phyloP scores from a whole-genome alignment of 2,888 invertebrate genomes.

The Priocnemis perturbator region DNA sequence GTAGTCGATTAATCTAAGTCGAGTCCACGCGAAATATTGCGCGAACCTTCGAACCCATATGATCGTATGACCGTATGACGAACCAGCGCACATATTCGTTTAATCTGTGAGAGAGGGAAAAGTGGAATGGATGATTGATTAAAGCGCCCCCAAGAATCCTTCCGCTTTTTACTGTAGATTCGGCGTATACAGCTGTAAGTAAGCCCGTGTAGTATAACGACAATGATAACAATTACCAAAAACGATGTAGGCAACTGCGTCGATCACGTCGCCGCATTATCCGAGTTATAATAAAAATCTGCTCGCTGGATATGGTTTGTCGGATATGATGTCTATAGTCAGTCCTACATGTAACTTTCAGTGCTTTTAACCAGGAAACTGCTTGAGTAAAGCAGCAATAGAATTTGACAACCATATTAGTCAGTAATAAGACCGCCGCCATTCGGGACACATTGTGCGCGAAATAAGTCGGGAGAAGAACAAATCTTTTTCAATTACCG shows the following conservation, averaged over 20 bases:
- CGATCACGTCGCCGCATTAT: slow-evolving; percentile 57
- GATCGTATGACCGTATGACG: neutral
- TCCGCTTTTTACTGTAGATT: slow-evolving; percentile 45
- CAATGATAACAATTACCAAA: slow-evolving; percentile 35
- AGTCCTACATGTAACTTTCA: too few species aligned
- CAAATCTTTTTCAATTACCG: slow-evolving; percentile 70
- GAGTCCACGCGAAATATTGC: slow-evolving; percentile 7
- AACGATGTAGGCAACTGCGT: slow-evolving; percentile 45
- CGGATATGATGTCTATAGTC: neutral
- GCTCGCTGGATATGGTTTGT: slow-evolving; percentile 47
- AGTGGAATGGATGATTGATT: slow-evolving; percentile 11
- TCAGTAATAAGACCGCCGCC: too few species aligned
- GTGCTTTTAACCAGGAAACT: too few species aligned
- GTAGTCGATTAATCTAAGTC: slow-evolving; percentile 15
- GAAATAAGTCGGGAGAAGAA: slow-evolving; percentile 33
- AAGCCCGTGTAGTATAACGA: slow-evolving; percentile 39
- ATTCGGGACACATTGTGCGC: too few species aligned
- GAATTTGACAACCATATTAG: too few species aligned
- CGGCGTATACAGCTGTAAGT: slow-evolving; percentile 52
- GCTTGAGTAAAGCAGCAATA: too few species aligned
- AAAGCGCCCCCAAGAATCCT: slow-evolving; percentile 6
- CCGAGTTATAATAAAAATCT: slow-evolving; percentile 68
- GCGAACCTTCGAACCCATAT: slow-evolving; percentile 10
- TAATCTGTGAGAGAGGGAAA: slow-evolving; percentile 6
- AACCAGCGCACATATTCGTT: slow-evolving; percentile 1